Base-by-base conservation (phyloP, 1,140 invertebrate species). In the Drosophila mauritiana region DNA sequence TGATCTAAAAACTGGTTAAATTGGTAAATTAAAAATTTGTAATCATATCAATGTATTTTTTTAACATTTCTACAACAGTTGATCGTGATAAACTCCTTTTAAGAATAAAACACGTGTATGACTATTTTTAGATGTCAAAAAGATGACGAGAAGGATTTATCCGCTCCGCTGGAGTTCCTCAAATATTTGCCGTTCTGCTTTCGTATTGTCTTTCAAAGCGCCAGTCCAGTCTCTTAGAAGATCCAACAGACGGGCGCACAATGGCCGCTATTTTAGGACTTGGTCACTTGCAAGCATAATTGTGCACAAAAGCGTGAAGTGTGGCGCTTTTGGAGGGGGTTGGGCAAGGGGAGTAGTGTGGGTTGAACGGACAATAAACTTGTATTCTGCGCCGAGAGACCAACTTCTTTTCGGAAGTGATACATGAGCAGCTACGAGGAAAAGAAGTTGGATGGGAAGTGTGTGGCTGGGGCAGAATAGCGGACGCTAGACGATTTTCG, bases 281-380 rank as follows among this genome's bases (percentile, higher is more conserved):
- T 72, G 69, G 75, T 75, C 82, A 86, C 83, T 75, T 88, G 82
- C 82, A 82, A 88, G 83, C 83, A 88, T 81, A 86, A 86, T 88
- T 88, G 83, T 86, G 79, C 83, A 79, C 75, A 88, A 88, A 88
- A 78, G 83, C 83, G 83, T 86, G 79, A 86, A 86, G 83, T 39
- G 42, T 53, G 61, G 27, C 54, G 55, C 25, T 17, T 59, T 45
- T 58, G 17, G 15, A 25, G 11, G 6, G 46, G 22, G 67, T 27
- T n/a, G 17, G 4, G 1, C 31, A 15, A 8, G 20, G 36, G 48
- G 51, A 70, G 46, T 37, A 58, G 52, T 52, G 31, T 51, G 73
- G 52, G 31, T 61, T 88, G 63, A 79, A 70, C 77, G 83, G 76
- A 88, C 83, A 83, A 83, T 88, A 83, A 89, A 70, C 75, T 83